Percentiles rank a stretch among this genome's conserved stretches.
phyloP scores from a whole-genome alignment of 2,888 invertebrate genomes.

The Melanophora roralis region DNA sequence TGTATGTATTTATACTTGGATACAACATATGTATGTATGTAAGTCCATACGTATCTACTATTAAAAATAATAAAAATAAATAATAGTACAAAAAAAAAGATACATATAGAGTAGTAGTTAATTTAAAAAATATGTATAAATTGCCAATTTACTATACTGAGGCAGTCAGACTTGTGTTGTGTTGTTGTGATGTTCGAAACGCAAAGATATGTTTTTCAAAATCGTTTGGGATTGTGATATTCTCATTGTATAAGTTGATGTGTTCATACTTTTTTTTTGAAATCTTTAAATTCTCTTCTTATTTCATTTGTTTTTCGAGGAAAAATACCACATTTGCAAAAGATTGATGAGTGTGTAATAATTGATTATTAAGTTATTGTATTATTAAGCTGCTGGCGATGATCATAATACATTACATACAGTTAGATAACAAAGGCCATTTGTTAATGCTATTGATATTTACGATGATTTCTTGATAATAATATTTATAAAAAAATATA shows the following conservation, averaged over 20 bases:
- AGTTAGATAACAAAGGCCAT: slow-evolving; percentile 59
- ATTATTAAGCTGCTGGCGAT: slow-evolving; percentile 49
- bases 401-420: slow-evolving; percentile 3
- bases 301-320: not conserved
- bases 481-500: slow-evolving; percentile 43
- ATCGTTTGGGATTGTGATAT: slow-evolving; percentile 38
- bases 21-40: not conserved
- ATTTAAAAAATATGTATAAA: slow-evolving; percentile 58
- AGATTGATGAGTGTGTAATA: slow-evolving; percentile 47
- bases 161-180: slow-evolving; percentile 36
- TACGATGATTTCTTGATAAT: not conserved
- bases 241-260: not conserved
- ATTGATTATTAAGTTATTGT: slow-evolving; percentile 46
- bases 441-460: slow-evolving; percentile 51
- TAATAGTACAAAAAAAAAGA: slow-evolving; percentile 24
- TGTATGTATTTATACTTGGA: not conserved
- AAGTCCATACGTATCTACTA: slow-evolving; percentile 1
- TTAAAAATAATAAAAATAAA: slow-evolving; percentile 45
- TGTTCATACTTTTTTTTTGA: not conserved
- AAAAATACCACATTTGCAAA: slow-evolving; percentile 18
- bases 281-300: not conserved
- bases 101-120: slow-evolving; percentile 43
- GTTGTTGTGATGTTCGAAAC: slow-evolving; percentile 44
- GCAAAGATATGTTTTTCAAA: slow-evolving; percentile 41
- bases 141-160: slow-evolving; percentile 55